Conservation (phyloP, 2,888 invertebrate genomes). For the Chloroclystis v-ata region DNA sequence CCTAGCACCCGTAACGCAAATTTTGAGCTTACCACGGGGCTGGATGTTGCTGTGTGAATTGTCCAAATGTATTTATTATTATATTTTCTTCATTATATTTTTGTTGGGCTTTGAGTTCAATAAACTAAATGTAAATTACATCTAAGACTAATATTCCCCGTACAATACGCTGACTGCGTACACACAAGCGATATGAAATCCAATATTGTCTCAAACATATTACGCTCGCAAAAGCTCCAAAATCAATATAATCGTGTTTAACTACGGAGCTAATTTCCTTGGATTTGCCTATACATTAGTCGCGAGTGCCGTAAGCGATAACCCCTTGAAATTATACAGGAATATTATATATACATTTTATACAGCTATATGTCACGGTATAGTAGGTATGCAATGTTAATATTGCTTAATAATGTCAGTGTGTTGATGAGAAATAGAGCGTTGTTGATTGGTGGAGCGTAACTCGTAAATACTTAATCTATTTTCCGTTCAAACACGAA, state of each 20-base stretch:
- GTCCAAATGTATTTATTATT: too few relatives aligned
- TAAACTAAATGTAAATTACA: conserved; percentile 20
- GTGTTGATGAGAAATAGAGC: not conserved
- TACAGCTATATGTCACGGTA: not conserved
- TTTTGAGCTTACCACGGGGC: too few relatives aligned
- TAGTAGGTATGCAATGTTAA: not conserved
- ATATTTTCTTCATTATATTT: too few relatives aligned
- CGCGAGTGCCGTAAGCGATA: conserved; percentile 40
- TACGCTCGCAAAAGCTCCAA: conserved; percentile 40
- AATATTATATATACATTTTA: conserved; percentile 10
- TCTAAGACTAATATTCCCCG: conserved; percentile 22
- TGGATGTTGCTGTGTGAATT: too few relatives aligned
- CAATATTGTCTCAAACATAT: conserved; percentile 49
- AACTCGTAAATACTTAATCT: not conserved
- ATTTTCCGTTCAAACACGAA: too few relatives aligned
- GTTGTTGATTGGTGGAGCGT: not conserved
- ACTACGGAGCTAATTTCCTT: conserved; percentile 49
- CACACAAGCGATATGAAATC: conserved; percentile 42
- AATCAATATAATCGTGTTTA: conserved; percentile 57
- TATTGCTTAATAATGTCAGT: conserved; percentile 3
- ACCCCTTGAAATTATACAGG: conserved; percentile 28
- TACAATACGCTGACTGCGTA: conserved; percentile 21
- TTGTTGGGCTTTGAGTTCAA: too few relatives aligned
- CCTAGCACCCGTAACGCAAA: too few relatives aligned
- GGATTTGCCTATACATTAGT: conserved; percentile 43